Evolutionary conservation across 2,113 vertebrate genomes (phyloP), one percentile per base, ranked within the genome.

Genomic region (Coreoperca whiteheadi): DNA sequence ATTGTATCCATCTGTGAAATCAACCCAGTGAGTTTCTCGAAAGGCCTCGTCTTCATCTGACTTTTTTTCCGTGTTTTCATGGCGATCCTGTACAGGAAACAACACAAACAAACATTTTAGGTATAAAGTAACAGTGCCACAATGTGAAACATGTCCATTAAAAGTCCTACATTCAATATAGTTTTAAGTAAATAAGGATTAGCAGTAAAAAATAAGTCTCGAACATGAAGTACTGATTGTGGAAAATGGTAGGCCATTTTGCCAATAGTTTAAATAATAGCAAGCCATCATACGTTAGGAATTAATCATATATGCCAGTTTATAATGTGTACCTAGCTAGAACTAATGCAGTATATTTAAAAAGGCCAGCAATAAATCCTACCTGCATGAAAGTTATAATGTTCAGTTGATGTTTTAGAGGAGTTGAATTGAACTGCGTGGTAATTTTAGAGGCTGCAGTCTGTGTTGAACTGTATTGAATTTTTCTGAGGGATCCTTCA

Each of bases 21-120:
- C 94, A 18, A 51, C 5, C 95, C 95, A 96, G 4, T 90, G 87
- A 0, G 95, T 96, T 32, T 92, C 92, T 50, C 81, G 39, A 61
- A 94, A 94, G 34, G 64, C 71, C 6, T 88, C 88, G 0, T 93
- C 92, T 53, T 90, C 92, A 23, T 91, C 92, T 0, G 76, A 21
- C 12, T 85, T 82, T 56, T 87, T 83, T 75, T 89, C 89, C 0
- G 78, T 10, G 0, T 76, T 88, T 83, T 93, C 86, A 71, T 92
- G 77, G 15, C 93, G 87, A 20, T 91, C 82, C 94, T 95, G 81
- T 18, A 71, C 7, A 64, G 60, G 18, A 64, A 75, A 65, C 28
- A 70, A 66, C 51, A 87, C 25, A 85, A 32, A 46, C 21, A 65
- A 3, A 51, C n/a, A n/a, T 28, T 0, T 43, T 21, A 25, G 50